phyloP scores from a whole-genome alignment of 2,797 vertebrate species.

The Acanthurus lineatus region DNA sequence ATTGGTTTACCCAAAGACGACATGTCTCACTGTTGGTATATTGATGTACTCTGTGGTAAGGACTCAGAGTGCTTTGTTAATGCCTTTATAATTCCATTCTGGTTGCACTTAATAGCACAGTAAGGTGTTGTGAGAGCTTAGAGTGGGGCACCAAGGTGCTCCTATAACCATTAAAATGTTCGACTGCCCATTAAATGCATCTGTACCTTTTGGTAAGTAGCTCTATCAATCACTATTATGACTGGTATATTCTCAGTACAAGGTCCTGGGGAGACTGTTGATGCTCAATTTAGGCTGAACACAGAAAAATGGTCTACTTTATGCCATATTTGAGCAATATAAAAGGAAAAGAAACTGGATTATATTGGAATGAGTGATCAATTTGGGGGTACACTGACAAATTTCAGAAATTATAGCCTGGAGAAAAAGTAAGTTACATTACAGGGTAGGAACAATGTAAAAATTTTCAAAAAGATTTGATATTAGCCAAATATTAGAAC shows the following conservation, averaged over 20 bases:
- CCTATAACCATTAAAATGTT: conserved; percentile 78
- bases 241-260: conserved; percentile 60
- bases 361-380: conserved; percentile 24
- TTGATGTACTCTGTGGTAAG: conserved; percentile 26
- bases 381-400: conserved; percentile 3
- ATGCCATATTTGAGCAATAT: conserved; percentile 43
- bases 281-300: conserved; percentile 52
- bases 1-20: conserved; percentile 9
- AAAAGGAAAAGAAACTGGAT: conserved; percentile 35
- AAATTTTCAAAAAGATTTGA: too few species aligned
- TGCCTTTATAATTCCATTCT: conserved; percentile 64
- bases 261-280: conserved; percentile 46
- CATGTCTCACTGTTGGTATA: conserved; percentile 19
- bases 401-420: background rate
- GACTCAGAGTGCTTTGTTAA: conserved; percentile 47
- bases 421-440: too few species aligned
- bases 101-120: conserved; percentile 59
- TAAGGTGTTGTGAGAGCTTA: conserved; percentile 52
- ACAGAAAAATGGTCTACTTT: conserved; percentile 56
- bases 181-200: conserved; percentile 74
- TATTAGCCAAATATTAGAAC: too few species aligned
- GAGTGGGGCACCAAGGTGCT: conserved; percentile 62
- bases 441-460: too few species aligned
- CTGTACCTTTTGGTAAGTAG: conserved; percentile 76
- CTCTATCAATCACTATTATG: conserved; percentile 76